Evolutionary conservation across 2,888 invertebrate genomes (phyloP).

Genomic region (Pyralis farinalis): DNA sequence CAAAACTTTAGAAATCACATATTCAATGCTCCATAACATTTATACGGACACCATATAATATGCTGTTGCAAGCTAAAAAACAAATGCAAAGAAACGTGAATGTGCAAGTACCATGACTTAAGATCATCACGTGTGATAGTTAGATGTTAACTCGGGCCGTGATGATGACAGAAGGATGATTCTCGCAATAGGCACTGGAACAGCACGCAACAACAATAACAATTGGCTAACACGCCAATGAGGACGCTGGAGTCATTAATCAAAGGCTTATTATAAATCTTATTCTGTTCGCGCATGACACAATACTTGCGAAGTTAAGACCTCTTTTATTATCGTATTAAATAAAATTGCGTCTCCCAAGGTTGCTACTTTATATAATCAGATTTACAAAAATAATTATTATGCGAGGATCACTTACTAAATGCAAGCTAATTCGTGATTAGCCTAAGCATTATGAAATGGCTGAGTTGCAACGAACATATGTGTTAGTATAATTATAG

Average conservation of each 20-base stretch:
- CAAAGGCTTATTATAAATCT: slow-evolving; percentile 39
- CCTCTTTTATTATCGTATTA: slow-evolving; percentile 1
- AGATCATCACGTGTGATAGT: slow-evolving; percentile 51
- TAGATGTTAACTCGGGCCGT: slow-evolving; percentile 55
- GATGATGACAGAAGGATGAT: slow-evolving; percentile 41
- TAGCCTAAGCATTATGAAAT: not conserved
- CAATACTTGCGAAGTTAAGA: slow-evolving; percentile 25
- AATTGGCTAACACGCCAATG: slow-evolving; percentile 37
- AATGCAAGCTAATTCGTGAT: not conserved
- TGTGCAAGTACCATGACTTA: slow-evolving; percentile 27
- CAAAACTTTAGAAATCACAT: not conserved
- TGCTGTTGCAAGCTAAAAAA: slow-evolving; percentile 10
- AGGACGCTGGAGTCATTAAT: slow-evolving; percentile 45
- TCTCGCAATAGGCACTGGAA: slow-evolving; percentile 32
- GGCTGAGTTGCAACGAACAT: not conserved
- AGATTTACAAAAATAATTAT: not conserved
- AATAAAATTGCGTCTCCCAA: not conserved
- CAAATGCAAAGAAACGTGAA: slow-evolving; percentile 35
- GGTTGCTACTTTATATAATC: not conserved
- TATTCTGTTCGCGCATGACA: slow-evolving; percentile 38
- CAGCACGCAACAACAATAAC: slow-evolving; percentile 35
- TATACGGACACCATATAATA: not conserved
- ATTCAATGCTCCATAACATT: not conserved
- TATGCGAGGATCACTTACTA: not conserved
- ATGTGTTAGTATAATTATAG: not conserved